Base-by-base conservation (phyloP, 2,113 vertebrate species). In the Solea senegalensis region DNA sequence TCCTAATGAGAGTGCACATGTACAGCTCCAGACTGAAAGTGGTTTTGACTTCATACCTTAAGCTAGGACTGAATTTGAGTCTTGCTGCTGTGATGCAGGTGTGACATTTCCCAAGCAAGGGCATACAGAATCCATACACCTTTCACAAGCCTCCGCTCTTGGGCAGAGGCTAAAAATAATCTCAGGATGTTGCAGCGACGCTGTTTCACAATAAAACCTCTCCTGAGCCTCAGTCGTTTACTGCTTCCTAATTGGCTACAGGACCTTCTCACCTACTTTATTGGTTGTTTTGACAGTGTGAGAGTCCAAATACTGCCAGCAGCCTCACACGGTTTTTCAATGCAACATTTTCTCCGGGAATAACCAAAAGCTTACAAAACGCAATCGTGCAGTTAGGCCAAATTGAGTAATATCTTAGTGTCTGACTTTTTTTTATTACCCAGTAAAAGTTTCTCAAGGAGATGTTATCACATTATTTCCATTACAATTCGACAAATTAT, bases 201-300 rank as follows among this genome's bases (percentile, higher is more conserved):
- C 53, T 46, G 61, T 83, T 83, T 82, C 74, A 83, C 81, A 83
- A 83, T 77, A 83, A 83, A 86, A 85, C 50, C 83, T 81, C 76
- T 78, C 67, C 66, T 26, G 82, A 80, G 74, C 65, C 59, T 43
- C 41, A 54, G 69, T 64, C 71, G 67, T 87, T 87, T 89, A 82
- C 64, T 55, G 72, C 78, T 82, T 59, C 68, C 74, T 91, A 90
- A 90, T 91, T 90, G 88, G 81, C 78, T 80, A 66, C 72, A 80
- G 82, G 77, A 87, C 80, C 83, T 87, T 82, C 85, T 88, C 81
- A 88, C 86, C 86, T 78, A 55, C 71, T 76, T 89, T 79, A 86
- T 78, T 82, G 66, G 71, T 50, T 84, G 83, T 87, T 88, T 87
- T 86, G 84, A 87, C 86, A 84, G 73, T 59, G 52, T 41, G 65